phyloP scores from a whole-genome alignment of 2,113 vertebrate genomes.

The Eulemur rufifrons region DNA sequence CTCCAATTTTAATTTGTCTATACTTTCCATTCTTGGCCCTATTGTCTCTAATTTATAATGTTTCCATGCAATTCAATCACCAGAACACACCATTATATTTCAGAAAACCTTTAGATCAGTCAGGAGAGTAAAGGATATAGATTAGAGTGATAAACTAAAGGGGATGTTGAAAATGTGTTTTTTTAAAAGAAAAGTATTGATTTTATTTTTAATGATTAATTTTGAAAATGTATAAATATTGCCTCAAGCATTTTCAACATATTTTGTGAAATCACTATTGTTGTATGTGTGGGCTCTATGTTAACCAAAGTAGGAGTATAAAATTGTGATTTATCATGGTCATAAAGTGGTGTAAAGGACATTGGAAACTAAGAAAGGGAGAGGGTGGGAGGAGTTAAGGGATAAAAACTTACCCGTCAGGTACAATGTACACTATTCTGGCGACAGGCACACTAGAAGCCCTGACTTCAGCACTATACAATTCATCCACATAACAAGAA shows the following conservation, averaged over 20 bases:
- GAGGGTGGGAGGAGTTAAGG: too few relatives aligned
- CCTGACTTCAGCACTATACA: too few relatives aligned
- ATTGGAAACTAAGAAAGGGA: too few relatives aligned
- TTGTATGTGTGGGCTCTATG: neutral
- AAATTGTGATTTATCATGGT: neutral
- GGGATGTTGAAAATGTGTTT: neutral
- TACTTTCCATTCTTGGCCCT: neutral
- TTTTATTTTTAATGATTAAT: neutral
- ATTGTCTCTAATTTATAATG: neutral
- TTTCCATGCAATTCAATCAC: neutral
- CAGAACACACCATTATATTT: neutral
- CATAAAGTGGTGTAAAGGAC: too few relatives aligned
- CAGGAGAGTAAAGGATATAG: neutral
- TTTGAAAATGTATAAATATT: neutral
- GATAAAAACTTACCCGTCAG: too few relatives aligned
- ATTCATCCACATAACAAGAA: too few relatives aligned
- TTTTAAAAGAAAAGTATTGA: neutral
- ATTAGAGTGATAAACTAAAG: neutral
- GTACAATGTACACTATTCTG: too few relatives aligned
- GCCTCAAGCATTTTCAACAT: neutral
- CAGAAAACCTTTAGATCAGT: neutral
- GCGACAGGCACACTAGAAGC: too few relatives aligned
- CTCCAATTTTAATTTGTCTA: neutral
- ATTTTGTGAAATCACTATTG: neutral
- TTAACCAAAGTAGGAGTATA: neutral